These are phyloP conservation scores for Phortica variegata DNA, from an alignment of 1,140 invertebrate species.

Conservation along the genomic window DNA sequence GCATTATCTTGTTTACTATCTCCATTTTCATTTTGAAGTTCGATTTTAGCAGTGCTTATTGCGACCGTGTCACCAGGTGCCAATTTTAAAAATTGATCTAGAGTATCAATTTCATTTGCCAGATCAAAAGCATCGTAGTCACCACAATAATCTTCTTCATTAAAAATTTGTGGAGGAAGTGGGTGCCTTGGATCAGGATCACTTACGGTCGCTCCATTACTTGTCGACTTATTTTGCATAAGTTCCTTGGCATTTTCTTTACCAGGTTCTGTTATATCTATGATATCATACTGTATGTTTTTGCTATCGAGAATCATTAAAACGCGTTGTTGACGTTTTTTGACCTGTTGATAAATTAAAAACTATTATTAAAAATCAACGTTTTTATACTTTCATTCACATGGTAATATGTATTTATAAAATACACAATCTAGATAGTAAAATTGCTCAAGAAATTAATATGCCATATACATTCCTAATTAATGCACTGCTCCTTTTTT, in stretches of 20 bases:
- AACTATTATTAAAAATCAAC: not conserved
- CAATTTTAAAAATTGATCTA: conserved; percentile 81
- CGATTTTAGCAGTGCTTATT: conserved; percentile 57
- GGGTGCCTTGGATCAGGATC: conserved; percentile 64
- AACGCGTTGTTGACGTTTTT: conserved; percentile 89
- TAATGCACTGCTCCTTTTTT: not conserved
- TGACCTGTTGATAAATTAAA: conserved; percentile 67
- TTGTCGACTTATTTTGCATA: conserved; percentile 86
- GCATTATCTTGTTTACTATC: conserved; percentile 35
- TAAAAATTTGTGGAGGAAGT: conserved; percentile 91
- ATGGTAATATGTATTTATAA: not conserved
- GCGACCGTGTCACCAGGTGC: conserved; percentile 59
- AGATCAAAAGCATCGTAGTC: conserved; percentile 92
- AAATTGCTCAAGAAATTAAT: conserved; percentile 17
- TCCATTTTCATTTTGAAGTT: conserved; percentile 56
- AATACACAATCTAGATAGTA: conserved; percentile 12
- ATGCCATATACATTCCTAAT: not conserved
- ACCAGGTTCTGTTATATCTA: conserved; percentile 91
- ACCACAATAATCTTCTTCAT: conserved; percentile 89
- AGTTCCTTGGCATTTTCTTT: conserved; percentile 86
- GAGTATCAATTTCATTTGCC: conserved; percentile 86
- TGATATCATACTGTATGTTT: conserved; percentile 80
- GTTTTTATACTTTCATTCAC: not conserved
- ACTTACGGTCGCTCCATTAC: conserved; percentile 69
- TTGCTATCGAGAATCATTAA: conserved; percentile 89